Base-by-base conservation (phyloP, 2,888 invertebrate genomes). In the Drosophila tanythrix region DNA sequence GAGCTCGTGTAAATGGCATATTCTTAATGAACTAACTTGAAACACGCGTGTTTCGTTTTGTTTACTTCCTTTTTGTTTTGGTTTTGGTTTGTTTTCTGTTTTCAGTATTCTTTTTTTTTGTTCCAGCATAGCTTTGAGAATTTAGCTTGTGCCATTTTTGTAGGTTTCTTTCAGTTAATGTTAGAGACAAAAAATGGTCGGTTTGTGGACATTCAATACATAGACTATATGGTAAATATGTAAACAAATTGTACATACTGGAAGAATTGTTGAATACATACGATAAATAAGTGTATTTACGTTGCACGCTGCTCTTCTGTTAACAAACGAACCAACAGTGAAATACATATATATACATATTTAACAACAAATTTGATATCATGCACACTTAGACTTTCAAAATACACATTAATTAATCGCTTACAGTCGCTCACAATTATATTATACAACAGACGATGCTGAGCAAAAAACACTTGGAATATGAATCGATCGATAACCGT, bases 151-250 rank as follows among this genome's bases (percentile, higher is more conserved):
- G 65, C 61, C 31, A 29, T 59, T n/a, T 27, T 11, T 25, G 46
- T 65, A 58, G 25, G 38, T 50, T 66, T 66, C 36, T 60, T 52
- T 27, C 11, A 36, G 29, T 40, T 57, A 61, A n/a, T 46, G 48
- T 61, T 36, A 7, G 46, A 48, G 21, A 48, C 36, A 21, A 21
- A 40, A 51, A 57, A 29, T 43, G 38, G 40, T 40, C 46, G 38
- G 56, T 52, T 33, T 15, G 59, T 55, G 43, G 40, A 48, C 56
- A 51, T 81, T 56, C 43, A 43, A 55, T 70, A 76, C 57, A 80
- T 78, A 81, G 82, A 81, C 82, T 80, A 80, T 80, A 81, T 78
- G 74, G 64, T 77, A 81, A 81, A 81, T 67, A 78, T 79, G 58
- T 81, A 81, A 70, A 81, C 77, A 81, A 77, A 72, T 76, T 80